Conservation (phyloP, 2,888 invertebrate species). For the Melanostoma mellinum region DNA sequence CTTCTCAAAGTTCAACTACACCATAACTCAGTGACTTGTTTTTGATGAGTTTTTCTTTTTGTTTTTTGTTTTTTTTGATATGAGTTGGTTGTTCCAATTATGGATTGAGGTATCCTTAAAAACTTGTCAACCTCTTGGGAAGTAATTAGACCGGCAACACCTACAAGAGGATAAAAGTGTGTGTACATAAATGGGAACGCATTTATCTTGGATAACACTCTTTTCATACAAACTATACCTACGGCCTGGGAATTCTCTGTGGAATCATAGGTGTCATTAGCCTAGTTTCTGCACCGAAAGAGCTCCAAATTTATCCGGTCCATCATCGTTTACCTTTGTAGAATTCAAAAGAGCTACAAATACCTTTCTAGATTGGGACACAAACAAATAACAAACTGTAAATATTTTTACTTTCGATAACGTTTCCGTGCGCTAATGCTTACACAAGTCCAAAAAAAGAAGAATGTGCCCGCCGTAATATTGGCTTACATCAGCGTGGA, state of each 20-base stretch:
- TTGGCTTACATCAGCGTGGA: slow-evolving; percentile 62
- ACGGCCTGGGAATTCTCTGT: too few species aligned
- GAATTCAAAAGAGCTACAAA: slow-evolving; percentile 29
- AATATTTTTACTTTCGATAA: slow-evolving; percentile 65
- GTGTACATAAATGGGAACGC: slow-evolving; percentile 9
- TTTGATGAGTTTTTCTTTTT: slow-evolving; percentile 27
- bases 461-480: slow-evolving; percentile 40
- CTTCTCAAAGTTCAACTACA: slow-evolving; percentile 63
- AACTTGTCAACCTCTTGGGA: slow-evolving; percentile 40
- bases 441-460: slow-evolving; percentile 54
- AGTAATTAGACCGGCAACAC: slow-evolving; percentile 49
- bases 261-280: slow-evolving; percentile 37
- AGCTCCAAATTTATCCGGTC: too few species aligned
- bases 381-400: background rate
- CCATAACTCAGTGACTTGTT: slow-evolving; percentile 46
- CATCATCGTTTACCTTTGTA: slow-evolving; percentile 17
- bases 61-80: background rate
- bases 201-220: background rate
- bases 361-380: background rate
- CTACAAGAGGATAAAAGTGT: slow-evolving; percentile 25
- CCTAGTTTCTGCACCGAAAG: slow-evolving; percentile 24
- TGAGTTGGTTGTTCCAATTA: slow-evolving; percentile 9
- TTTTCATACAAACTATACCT: too few species aligned
- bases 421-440: slow-evolving; percentile 54
- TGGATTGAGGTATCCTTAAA: slow-evolving; percentile 14